A percentile compares a stretch with the other conserved stretches of the same genome.
phyloP scores from a whole-genome alignment of 2,888 invertebrate species.

The Lycocerus yunnanus region DNA sequence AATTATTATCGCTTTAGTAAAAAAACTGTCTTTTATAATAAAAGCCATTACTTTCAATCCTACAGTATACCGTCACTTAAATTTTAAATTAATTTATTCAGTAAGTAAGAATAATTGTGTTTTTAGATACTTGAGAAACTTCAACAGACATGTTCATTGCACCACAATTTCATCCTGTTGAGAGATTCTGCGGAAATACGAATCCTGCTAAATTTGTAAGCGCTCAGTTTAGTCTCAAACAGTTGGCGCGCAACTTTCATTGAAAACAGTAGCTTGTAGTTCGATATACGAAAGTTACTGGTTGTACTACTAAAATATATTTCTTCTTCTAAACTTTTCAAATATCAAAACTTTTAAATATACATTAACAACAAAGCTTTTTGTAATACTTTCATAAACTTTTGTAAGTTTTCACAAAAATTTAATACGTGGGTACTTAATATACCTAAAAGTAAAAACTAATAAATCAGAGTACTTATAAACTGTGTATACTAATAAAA shows the following conservation, averaged over 20 bases:
- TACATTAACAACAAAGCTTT: background rate
- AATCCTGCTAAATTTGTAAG: slow-evolving; percentile 24
- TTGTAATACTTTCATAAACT: background rate
- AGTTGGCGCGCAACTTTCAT: slow-evolving; percentile 22
- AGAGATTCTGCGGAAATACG: slow-evolving; percentile 12
- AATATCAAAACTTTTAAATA: background rate
- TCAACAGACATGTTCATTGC: slow-evolving; percentile 11
- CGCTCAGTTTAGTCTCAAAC: slow-evolving; percentile 17
- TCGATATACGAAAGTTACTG: background rate
- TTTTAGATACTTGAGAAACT: background rate
- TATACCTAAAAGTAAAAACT: background rate
- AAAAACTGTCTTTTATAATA: background rate
- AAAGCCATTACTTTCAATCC: background rate
- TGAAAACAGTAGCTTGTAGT: slow-evolving; percentile 9
- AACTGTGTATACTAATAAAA: background rate
- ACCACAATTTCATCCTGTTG: slow-evolving; percentile 8
- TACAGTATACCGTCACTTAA: background rate
- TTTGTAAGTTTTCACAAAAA: background rate
- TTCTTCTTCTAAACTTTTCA: background rate
- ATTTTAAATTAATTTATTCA: background rate
- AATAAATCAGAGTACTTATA: background rate
- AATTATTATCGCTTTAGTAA: background rate
- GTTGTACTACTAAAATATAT: background rate
- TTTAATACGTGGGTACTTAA: background rate
- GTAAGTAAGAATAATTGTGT: background rate